Percentiles rank a stretch among this genome's conserved stretches.
Conservation (phyloP, 1,140 invertebrate species). For the Fopius arisanus region DNA sequence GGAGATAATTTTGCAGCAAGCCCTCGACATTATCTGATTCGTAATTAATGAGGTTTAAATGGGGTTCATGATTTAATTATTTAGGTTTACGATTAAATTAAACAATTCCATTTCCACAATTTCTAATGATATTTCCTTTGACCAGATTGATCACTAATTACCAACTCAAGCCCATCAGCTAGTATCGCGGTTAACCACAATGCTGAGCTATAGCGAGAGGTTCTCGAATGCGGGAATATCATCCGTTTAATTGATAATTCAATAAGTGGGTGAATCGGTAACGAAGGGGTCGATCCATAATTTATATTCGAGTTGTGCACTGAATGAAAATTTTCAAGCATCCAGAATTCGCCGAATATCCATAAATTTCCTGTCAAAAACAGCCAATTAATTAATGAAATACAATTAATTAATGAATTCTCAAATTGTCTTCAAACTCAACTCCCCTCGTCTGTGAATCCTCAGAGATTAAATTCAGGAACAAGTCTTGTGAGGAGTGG, state of each 20-base stretch:
- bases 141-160: not conserved
- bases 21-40: too few relatives aligned
- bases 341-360: too few relatives aligned
- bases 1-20: too few relatives aligned
- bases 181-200: not conserved
- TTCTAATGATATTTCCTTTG: not conserved
- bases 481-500: not conserved
- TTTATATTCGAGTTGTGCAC: not conserved
- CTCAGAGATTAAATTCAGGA: not conserved
- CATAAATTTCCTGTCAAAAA: too few relatives aligned
- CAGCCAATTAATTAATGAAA: too few relatives aligned
- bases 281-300: not conserved
- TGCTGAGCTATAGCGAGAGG: not conserved
- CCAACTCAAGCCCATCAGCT: not conserved
- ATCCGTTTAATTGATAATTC: not conserved
- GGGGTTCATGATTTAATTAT: too few relatives aligned
- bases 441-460: not conserved
- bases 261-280: not conserved
- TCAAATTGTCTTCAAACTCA: not conserved
- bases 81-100: not conserved
- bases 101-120: not conserved
- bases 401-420: too few relatives aligned
- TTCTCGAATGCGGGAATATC: not conserved
- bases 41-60: too few relatives aligned
- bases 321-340: too few relatives aligned